Conservation (phyloP, 30 jellyfish, hydroid and myxozoan genomes). For the Euphysa ruthae region DNA sequence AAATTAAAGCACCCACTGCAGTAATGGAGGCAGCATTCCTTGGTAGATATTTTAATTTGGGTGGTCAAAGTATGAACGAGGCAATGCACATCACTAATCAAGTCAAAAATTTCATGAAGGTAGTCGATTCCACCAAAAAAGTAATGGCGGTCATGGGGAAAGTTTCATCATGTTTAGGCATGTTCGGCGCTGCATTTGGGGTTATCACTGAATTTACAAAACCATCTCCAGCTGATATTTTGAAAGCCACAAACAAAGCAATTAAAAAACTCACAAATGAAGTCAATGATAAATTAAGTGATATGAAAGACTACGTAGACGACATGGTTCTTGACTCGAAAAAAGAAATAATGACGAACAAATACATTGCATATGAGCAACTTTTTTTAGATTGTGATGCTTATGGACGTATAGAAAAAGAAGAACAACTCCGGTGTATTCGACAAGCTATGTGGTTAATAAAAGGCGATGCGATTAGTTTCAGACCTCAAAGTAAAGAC, state of each 20-base stretch:
- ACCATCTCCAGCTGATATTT: slow-evolving; percentile 23
- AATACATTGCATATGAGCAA: slow-evolving; percentile 9
- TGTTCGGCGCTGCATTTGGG: slow-evolving; percentile 28
- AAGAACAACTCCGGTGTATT: neutral
- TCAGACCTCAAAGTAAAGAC: neutral
- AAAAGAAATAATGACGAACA: slow-evolving; percentile 16
- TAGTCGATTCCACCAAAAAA: neutral
- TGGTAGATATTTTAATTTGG: neutral
- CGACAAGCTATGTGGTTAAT: neutral
- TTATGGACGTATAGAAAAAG: neutral
- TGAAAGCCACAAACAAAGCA: slow-evolving; percentile 19
- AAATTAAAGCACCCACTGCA: neutral
- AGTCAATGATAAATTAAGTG: slow-evolving; percentile 15
- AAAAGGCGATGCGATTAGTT: neutral
- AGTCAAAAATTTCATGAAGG: neutral
- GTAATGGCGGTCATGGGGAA: neutral
- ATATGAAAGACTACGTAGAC: slow-evolving; percentile 31
- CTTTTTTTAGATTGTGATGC: slow-evolving; percentile 6
- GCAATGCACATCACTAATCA: neutral
- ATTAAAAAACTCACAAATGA: slow-evolving; percentile 28
- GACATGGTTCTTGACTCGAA: slow-evolving; percentile 1
- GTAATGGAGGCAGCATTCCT: neutral
- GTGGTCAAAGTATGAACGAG: neutral
- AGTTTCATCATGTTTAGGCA: slow-evolving; percentile 26
- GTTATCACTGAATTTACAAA: neutral